A percentile compares a stretch with the other conserved stretches of the same genome.
Evolutionary conservation across 37 sponge, comb jelly and placozoan genomes (phyloP).

Genomic region (Bolinopsis microptera): DNA sequence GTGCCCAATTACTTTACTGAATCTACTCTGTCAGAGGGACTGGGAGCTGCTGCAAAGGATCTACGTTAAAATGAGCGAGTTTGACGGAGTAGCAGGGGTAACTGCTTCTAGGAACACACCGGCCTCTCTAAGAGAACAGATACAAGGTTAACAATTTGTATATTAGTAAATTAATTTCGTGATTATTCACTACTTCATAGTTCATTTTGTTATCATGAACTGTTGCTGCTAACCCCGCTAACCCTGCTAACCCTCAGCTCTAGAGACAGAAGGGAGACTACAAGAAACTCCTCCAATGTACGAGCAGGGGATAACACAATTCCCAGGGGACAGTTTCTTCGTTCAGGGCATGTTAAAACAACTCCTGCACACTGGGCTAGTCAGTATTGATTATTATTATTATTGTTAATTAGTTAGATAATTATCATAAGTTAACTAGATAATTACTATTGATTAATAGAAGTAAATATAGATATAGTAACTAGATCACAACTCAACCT

Average conservation of each 20-base stretch:
- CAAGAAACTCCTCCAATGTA: conserved; percentile 25
- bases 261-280: conserved; percentile 21
- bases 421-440: too few species aligned
- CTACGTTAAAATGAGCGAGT: not conserved
- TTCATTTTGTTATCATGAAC: not conserved
- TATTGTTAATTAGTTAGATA: too few species aligned
- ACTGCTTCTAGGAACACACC: conserved; percentile 38
- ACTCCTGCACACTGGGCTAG: conserved; percentile 35
- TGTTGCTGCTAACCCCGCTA: not conserved
- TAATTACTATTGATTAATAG: too few species aligned
- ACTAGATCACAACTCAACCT: too few species aligned
- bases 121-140: conserved; percentile 35
- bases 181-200: not conserved
- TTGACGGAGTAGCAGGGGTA: conserved; percentile 51
- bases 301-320: conserved; percentile 16
- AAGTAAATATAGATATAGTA: too few species aligned
- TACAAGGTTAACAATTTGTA: conserved; percentile 37
- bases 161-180: not conserved
- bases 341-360: not conserved
- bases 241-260: conserved; percentile 8
- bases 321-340: not conserved
- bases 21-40: too few species aligned
- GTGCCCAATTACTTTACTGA: too few species aligned
- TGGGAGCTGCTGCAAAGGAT: conserved; percentile 50
- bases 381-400: not conserved